Evolutionary conservation across 2,797 vertebrate species (phyloP), one percentile per base, ranked within the genome.

Genomic region (Alcedo atthis): DNA sequence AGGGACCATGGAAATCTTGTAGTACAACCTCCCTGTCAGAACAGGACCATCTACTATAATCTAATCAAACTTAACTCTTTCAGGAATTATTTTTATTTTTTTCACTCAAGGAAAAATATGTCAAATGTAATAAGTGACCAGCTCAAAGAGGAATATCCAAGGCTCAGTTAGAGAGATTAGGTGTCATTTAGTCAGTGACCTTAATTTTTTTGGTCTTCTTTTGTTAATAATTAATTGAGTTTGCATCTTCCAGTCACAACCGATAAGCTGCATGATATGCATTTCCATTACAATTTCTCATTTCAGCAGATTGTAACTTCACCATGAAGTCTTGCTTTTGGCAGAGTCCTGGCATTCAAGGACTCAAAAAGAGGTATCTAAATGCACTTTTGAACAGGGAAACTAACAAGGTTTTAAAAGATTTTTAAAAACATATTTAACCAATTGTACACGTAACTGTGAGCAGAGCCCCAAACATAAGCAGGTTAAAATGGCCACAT

Each of bases 201-300:
- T 87, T 92, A 30, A 46, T 93, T 78, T 73, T 57, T 67, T 71
- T 63, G 83, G 11, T 10, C 26, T 59, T 66, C 15, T 14, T 49
- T 90, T 90, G 9, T 91, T 86, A 76, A 76, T 73, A 79, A 88
- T 75, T 87, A 82, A 51, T 73, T 57, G 26, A 73, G 46, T 12
- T 8, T 55, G 63, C 45, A 77, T 88, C 45, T 87, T 85, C 28
- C 49, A 57, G 53, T 35, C n/a, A 79, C 54, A 57, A 79, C 22
- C 53, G 48, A 16, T 54, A 91, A 71, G 25, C 37, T 10, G 30
- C 17, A 62, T 10, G 35, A 37, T 76, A 53, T 33, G 10, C 22
- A 45, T 81, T 94, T 83, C 30, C n/a, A 69, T 45, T 81, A 37
- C 40, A 81, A 69, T 55, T 32, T 70, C 75, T 24, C 25, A 45